These are phyloP conservation scores for Augochlorella aurata DNA, from an alignment of 2,888 invertebrate species.

Conservation along the genomic window DNA sequence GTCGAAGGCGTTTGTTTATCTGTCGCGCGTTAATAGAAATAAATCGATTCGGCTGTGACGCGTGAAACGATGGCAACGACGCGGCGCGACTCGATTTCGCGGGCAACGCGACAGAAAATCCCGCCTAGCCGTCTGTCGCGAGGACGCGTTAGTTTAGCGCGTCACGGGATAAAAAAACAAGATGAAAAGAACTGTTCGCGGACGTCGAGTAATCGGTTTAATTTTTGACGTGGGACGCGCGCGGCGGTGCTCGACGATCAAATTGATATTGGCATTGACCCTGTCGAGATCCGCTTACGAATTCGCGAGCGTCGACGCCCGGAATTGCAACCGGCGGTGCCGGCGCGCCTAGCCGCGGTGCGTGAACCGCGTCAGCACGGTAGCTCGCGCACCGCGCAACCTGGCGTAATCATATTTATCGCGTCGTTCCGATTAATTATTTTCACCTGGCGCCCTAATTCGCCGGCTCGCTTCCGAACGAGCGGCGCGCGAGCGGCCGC, in stretches of 20 bases:
- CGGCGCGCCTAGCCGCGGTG: neutral
- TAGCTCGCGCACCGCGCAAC: conserved; percentile 2
- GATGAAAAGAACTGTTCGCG: neutral
- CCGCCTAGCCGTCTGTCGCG: neutral
- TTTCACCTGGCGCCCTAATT: conserved; percentile 48
- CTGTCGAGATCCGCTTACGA: conserved; percentile 41
- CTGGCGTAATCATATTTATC: conserved; percentile 37
- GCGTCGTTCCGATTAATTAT: conserved; percentile 52
- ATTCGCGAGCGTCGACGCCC: conserved; percentile 26
- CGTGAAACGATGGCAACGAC: conserved; percentile 10
- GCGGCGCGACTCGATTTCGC: too few species aligned
- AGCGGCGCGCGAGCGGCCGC: conserved; percentile 10
- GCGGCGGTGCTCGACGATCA: conserved; percentile 8
- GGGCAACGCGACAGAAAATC: neutral
- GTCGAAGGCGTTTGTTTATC: conserved; percentile 38
- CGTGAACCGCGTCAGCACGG: conserved; percentile 25
- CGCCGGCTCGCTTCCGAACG: conserved; percentile 27
- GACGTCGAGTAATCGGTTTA: conserved; percentile 26
- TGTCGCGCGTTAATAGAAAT: conserved; percentile 25
- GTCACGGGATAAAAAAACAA: neutral
- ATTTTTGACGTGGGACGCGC: conserved; percentile 18
- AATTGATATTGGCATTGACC: conserved; percentile 49
- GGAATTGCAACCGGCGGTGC: neutral
- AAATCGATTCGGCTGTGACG: conserved; percentile 25
- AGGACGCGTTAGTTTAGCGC: conserved; percentile 16